These are phyloP conservation scores for Peromyscus californicus DNA, from an alignment of 2,113 vertebrate species.

Conservation along the genomic window DNA sequence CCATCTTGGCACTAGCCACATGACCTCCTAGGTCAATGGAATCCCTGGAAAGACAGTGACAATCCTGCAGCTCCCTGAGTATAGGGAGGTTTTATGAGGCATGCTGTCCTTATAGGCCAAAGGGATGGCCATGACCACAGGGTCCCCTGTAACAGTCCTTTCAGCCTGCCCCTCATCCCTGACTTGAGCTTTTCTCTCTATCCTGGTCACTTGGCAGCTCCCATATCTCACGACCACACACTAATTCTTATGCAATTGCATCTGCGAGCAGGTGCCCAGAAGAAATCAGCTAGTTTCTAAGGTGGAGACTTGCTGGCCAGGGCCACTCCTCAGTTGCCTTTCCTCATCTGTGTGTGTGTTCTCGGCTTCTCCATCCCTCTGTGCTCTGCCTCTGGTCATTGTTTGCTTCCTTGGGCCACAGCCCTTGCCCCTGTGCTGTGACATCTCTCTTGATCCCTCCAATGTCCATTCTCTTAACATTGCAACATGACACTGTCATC, in stretches of 20 bases:
- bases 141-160: background rate
- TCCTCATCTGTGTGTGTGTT: background rate
- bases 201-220: background rate
- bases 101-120: background rate
- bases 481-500: background rate
- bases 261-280: background rate
- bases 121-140: background rate
- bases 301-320: background rate
- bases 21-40: background rate
- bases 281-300: background rate
- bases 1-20: rapidly evolving
- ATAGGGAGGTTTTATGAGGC: rapidly evolving
- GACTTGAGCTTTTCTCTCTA: background rate
- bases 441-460: background rate
- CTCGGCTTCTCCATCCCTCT: background rate
- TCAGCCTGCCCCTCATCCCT: background rate
- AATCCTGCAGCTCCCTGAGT: background rate
- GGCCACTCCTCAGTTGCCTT: background rate
- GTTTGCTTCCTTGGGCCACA: background rate
- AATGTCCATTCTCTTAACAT: background rate
- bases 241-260: rapidly evolving
- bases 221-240: rapidly evolving
- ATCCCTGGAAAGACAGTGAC: background rate
- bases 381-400: background rate
- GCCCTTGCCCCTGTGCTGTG: background rate